phyloP scores from a whole-genome alignment of 2,797 vertebrate species.

The Megaceryle alcyon region DNA sequence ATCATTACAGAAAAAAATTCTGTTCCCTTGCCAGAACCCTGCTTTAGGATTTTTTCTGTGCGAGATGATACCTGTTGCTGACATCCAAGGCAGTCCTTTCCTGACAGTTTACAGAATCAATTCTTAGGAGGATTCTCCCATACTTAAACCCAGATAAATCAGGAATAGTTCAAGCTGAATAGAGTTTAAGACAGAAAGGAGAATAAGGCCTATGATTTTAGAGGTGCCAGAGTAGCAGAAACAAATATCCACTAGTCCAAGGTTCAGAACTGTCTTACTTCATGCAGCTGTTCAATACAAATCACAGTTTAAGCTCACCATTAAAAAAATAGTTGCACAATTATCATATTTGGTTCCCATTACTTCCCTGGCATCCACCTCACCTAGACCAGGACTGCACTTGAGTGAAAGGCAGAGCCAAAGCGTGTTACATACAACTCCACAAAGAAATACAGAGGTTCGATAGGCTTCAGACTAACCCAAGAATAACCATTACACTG shows the following conservation, averaged over 20 bases:
- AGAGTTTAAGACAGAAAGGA: neutral
- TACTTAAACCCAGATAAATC: neutral
- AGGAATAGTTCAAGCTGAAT: neutral
- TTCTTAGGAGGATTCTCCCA: neutral
- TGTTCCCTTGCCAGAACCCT: neutral
- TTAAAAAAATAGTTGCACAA: neutral
- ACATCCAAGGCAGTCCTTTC: neutral
- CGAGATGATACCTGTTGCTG: neutral
- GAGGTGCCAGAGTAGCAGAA: neutral
- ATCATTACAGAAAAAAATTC: neutral
- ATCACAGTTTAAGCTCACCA: neutral
- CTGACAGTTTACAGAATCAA: neutral
- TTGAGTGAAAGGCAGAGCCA: slow-evolving; percentile 34
- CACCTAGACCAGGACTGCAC: neutral
- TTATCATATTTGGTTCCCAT: neutral
- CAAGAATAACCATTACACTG: slow-evolving; percentile 57
- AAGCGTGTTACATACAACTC: slow-evolving; percentile 24
- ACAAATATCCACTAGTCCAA: neutral
- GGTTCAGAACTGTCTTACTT: neutral
- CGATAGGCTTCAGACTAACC: slow-evolving; percentile 34
- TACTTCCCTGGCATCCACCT: slow-evolving; percentile 9
- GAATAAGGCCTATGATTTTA: neutral
- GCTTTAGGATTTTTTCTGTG: neutral
- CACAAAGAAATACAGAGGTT: slow-evolving; percentile 27
- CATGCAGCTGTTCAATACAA: neutral